Conservation (phyloP, 2,888 invertebrate species). For the Eristalinus aeneus region DNA sequence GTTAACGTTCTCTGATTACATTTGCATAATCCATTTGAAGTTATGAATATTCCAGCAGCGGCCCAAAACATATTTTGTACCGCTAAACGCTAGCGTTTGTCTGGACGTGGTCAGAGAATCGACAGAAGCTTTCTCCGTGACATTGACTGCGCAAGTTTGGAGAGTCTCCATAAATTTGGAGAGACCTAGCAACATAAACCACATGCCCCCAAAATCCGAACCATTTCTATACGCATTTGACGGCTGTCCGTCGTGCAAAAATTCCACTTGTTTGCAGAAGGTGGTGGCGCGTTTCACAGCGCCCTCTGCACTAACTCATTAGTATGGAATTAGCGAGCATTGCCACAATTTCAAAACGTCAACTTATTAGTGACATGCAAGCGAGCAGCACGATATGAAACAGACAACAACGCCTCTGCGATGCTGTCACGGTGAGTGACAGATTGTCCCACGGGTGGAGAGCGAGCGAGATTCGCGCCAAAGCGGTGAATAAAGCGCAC, state of each 20-base stretch:
- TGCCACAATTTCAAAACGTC: constrained; percentile 46
- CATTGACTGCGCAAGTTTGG: background rate
- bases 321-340: constrained; percentile 13
- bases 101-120: background rate
- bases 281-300: constrained; percentile 28
- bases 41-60: background rate
- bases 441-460: constrained; percentile 58
- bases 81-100: constrained; percentile 7
- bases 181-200: background rate
- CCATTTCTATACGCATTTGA: background rate
- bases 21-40: constrained; percentile 34
- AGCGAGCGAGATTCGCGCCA: background rate
- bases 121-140: constrained; percentile 24
- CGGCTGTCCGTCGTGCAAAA: background rate
- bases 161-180: background rate
- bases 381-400: constrained; percentile 1
- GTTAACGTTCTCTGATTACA: constrained; percentile 17
- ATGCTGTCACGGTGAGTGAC: constrained; percentile 52
- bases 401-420: background rate
- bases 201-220: background rate
- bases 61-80: constrained; percentile 5
- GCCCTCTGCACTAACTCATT: constrained; percentile 39
- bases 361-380: constrained; percentile 55
- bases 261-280: constrained; percentile 4
- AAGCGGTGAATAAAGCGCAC: background rate